These are phyloP conservation scores for Riparia riparia DNA, from an alignment of 2,113 vertebrate species.

Conservation along the genomic window DNA sequence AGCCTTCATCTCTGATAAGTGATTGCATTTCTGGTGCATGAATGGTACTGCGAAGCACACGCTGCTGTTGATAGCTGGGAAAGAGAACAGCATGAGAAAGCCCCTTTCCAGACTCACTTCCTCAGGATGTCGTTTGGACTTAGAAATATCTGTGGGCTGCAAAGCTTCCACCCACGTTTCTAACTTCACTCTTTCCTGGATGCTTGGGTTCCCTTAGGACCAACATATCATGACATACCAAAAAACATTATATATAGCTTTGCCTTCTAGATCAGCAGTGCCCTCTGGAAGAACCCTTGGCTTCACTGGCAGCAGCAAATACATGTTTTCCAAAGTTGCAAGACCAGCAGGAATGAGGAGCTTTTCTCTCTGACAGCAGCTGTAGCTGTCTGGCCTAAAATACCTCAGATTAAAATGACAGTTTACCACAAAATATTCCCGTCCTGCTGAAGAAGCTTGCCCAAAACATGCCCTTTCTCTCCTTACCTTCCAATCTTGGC, in stretches of 20 bases:
- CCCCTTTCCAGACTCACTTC: slow-evolving; percentile 53
- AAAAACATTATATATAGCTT: slow-evolving; percentile 19
- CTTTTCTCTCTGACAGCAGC: slow-evolving; percentile 42
- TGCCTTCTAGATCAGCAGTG: slow-evolving; percentile 43
- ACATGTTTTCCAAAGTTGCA: slow-evolving; percentile 24
- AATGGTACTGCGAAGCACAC: not conserved
- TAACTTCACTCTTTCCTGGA: slow-evolving; percentile 28
- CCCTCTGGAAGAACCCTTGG: slow-evolving; percentile 46
- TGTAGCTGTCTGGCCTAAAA: slow-evolving; percentile 46
- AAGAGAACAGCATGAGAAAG: slow-evolving; percentile 51
- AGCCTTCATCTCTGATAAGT: slow-evolving; percentile 2
- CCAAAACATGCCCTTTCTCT: slow-evolving; percentile 53
- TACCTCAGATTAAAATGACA: slow-evolving; percentile 33
- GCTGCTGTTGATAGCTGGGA: not conserved
- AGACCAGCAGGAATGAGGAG: slow-evolving; percentile 47
- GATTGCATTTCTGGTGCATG: slow-evolving; percentile 3
- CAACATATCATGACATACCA: slow-evolving; percentile 19
- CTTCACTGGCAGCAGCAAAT: slow-evolving; percentile 40
- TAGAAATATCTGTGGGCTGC: slow-evolving; percentile 53
- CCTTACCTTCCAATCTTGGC: not conserved
- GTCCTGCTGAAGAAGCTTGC: not conserved
- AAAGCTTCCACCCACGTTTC: slow-evolving; percentile 51
- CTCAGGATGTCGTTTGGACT: slow-evolving; percentile 54
- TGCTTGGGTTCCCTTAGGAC: slow-evolving; percentile 21
- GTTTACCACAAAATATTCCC: slow-evolving; percentile 30